Conservation (phyloP, 1,140 invertebrate genomes). For the Sycophaga agraensis region DNA sequence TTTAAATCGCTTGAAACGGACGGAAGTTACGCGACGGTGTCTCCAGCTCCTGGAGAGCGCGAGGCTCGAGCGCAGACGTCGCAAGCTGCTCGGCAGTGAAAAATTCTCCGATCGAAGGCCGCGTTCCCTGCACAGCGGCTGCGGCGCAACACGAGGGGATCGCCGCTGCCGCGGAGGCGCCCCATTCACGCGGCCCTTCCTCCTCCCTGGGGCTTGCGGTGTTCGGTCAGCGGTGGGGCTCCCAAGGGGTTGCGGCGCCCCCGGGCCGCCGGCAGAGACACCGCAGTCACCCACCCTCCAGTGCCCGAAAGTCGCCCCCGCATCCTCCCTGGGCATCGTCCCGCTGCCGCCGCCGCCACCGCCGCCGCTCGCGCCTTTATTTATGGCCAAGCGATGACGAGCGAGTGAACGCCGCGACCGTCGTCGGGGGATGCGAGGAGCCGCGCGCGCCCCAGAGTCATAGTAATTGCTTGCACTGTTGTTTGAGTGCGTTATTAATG, state of each 20-base stretch:
- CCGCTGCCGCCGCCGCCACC: not conserved
- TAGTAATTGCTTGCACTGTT: conserved; percentile 25
- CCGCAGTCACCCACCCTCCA: too few species aligned
- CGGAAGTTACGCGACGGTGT: too few species aligned
- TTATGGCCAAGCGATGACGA: conserved; percentile 27
- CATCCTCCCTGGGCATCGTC: not conserved
- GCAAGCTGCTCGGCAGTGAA: too few species aligned
- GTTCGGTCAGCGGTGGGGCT: conserved; percentile 16
- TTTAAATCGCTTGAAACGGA: too few species aligned
- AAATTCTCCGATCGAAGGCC: too few species aligned
- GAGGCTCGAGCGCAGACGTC: too few species aligned
- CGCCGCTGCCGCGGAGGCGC: not conserved
- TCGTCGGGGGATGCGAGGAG: not conserved
- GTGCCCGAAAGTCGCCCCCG: too few species aligned
- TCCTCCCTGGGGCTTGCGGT: conserved; percentile 10
- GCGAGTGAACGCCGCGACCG: not conserved
- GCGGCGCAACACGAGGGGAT: too few species aligned
- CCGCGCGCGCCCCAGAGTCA: not conserved
- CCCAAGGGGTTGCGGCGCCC: not conserved
- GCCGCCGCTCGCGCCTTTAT: conserved; percentile 16
- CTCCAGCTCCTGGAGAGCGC: too few species aligned
- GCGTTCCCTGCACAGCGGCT: too few species aligned
- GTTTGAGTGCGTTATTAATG: conserved; percentile 24
- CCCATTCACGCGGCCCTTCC: not conserved
- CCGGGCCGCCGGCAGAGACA: not conserved